These are phyloP conservation scores for Apogon talboti DNA, from an alignment of 2,797 vertebrate genomes.

Conservation along the genomic window DNA sequence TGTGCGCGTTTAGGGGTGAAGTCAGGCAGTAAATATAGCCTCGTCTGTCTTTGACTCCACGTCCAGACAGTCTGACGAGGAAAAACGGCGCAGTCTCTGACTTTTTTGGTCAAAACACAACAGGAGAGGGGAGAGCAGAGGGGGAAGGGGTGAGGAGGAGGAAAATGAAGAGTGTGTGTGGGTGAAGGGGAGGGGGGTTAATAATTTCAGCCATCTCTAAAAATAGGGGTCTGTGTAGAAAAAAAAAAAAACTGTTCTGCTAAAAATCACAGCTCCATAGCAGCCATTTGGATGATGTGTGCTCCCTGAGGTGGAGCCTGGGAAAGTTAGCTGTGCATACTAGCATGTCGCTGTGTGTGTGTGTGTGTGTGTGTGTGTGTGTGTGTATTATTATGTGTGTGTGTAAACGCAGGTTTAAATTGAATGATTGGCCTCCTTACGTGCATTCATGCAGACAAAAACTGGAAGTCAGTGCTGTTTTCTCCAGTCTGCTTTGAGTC, in stretches of 20 bases:
- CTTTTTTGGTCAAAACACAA: constrained; percentile 82
- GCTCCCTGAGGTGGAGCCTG: constrained; percentile 80
- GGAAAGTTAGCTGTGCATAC: constrained; percentile 64
- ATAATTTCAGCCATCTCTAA: constrained; percentile 80
- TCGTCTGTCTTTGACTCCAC: constrained; percentile 55
- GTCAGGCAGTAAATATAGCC: constrained; percentile 78
- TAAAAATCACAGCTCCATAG: constrained; percentile 77
- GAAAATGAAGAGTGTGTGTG: constrained; percentile 18
- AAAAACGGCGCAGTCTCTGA: constrained; percentile 73
- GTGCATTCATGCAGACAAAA: constrained; percentile 27
- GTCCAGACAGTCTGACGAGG: constrained; percentile 80
- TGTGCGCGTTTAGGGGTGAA: constrained; percentile 54
- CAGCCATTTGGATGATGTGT: constrained; percentile 74
- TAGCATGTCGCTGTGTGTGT: constrained; percentile 30
- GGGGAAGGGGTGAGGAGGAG: constrained; percentile 19
- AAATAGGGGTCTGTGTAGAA: constrained; percentile 72
- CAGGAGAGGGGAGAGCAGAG: constrained; percentile 25
- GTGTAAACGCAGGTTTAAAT: constrained; percentile 27
- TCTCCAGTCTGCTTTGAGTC: not conserved
- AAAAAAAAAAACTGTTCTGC: constrained; percentile 69
- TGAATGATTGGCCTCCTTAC: constrained; percentile 40
- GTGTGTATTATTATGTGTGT: constrained; percentile 26
- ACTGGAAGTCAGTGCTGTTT: constrained; percentile 7
- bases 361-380: constrained; percentile 25
- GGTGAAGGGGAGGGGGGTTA: constrained; percentile 57